A percentile compares a stretch with the other conserved stretches of the same genome.
phyloP scores from a whole-genome alignment of 2,797 vertebrate species.

The Ispidina picta region DNA sequence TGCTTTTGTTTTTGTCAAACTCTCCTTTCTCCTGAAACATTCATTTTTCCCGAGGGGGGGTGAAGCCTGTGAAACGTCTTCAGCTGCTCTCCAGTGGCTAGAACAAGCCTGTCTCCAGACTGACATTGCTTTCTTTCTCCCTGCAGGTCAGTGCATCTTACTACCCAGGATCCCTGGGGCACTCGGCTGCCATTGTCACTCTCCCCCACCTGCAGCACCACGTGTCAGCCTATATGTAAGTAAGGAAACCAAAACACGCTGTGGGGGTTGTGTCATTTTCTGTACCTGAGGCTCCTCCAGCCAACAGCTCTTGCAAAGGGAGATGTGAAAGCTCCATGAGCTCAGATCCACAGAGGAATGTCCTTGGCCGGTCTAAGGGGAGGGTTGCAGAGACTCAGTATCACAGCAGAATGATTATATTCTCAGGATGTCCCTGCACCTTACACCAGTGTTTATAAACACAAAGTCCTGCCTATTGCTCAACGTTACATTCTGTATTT shows the following conservation, averaged over 20 bases:
- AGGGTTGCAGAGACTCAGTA: neutral
- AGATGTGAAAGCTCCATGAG: neutral
- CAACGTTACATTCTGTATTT: neutral
- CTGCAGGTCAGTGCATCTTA: slow-evolving; percentile 70
- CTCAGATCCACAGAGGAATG: rapidly evolving
- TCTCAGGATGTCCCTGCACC: neutral
- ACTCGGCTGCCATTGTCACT: slow-evolving; percentile 63
- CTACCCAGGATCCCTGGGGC: slow-evolving; percentile 65
- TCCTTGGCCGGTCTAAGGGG: neutral
- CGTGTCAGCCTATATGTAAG: slow-evolving; percentile 76
- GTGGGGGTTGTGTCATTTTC: rapidly evolving
- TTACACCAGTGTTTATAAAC: rapidly evolving
- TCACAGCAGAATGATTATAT: neutral
- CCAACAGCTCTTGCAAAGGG: rapidly evolving
- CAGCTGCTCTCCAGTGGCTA: neutral
- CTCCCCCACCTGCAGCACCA: slow-evolving; percentile 78
- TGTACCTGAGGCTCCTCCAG: neutral
- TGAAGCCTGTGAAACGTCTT: neutral
- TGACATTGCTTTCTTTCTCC: neutral
- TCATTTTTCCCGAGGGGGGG: neutral
- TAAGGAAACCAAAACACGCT: neutral
- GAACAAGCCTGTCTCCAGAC: neutral
- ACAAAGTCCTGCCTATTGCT: neutral
- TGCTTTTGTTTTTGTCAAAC: neutral
- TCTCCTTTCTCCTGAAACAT: neutral